Conservation (phyloP, 1,140 invertebrate genomes). For the Drosophila serrata region DNA sequence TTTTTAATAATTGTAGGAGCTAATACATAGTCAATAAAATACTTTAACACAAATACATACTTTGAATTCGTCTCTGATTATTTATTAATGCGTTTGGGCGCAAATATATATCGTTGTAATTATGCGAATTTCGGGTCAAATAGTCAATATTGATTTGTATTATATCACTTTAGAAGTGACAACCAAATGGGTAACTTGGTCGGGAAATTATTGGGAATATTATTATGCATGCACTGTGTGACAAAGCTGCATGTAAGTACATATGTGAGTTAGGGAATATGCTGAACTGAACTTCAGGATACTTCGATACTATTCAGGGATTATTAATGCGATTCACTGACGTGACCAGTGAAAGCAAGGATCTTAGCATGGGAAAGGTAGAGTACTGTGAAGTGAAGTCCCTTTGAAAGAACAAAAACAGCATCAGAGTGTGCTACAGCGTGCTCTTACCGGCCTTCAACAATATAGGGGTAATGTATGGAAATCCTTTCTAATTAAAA, state of each 20-base stretch:
- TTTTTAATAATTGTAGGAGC: background rate
- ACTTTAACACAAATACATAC: no score
- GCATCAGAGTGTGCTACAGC: slow-evolving; percentile 10
- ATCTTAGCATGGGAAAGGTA: slow-evolving; percentile 1
- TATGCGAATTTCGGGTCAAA: background rate
- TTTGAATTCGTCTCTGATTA: background rate
- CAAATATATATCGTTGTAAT: background rate
- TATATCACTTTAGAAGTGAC: background rate
- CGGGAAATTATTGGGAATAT: background rate
- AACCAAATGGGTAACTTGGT: slow-evolving; percentile 6
- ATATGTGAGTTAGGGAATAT: background rate
- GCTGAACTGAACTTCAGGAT: background rate
- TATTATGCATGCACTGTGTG: background rate
- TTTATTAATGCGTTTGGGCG: background rate
- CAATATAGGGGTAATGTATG: slow-evolving; percentile 26
- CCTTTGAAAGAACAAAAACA: slow-evolving; percentile 17
- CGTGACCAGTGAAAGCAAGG: slow-evolving; percentile 44
- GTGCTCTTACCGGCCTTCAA: slow-evolving; percentile 5
- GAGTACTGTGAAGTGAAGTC: slow-evolving; percentile 37
- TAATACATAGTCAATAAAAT: background rate
- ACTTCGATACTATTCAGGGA: background rate
- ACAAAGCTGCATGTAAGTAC: slow-evolving; percentile 14
- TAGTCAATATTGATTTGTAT: background rate
- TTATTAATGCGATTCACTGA: slow-evolving; percentile 29
- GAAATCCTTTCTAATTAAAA: background rate